phyloP scores from a whole-genome alignment of 1,140 invertebrate species.

The Acyrthosiphon pisum region DNA sequence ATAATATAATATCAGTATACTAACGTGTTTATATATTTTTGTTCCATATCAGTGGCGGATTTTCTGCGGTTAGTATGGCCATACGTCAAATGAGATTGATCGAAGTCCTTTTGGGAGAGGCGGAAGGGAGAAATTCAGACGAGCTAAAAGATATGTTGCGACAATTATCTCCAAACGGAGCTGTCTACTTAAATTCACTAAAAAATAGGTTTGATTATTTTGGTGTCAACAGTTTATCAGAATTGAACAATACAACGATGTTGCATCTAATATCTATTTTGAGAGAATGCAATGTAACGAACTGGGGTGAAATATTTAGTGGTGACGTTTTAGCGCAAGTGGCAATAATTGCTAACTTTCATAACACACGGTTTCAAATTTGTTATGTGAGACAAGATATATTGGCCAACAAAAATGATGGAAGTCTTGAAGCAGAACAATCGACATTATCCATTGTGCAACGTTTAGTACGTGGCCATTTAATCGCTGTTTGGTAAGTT shows the following conservation, averaged over 20 bases:
- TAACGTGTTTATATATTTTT: neutral
- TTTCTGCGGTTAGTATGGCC: neutral
- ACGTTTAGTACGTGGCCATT: neutral
- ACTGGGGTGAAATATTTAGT: no score
- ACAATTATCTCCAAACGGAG: neutral
- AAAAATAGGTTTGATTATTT: no score
- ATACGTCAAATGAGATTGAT: neutral
- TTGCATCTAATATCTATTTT: no score
- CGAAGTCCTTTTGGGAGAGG: neutral
- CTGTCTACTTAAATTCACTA: neutral
- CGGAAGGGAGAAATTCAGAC: no score
- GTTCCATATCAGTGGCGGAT: neutral
- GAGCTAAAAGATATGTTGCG: no score
- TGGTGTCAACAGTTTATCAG: no score
- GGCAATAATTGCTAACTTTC: no score
- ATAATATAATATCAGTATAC: neutral
- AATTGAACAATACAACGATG: no score
- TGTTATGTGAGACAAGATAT: neutral
- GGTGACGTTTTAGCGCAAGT: no score
- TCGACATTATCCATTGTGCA: neutral
- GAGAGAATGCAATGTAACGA: fast-evolving
- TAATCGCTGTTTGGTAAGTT: neutral
- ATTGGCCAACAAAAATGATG: neutral
- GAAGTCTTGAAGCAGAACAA: no score
- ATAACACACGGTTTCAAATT: neutral